Conservation (phyloP, 2,797 vertebrate genomes). For the Channallabes apus region DNA sequence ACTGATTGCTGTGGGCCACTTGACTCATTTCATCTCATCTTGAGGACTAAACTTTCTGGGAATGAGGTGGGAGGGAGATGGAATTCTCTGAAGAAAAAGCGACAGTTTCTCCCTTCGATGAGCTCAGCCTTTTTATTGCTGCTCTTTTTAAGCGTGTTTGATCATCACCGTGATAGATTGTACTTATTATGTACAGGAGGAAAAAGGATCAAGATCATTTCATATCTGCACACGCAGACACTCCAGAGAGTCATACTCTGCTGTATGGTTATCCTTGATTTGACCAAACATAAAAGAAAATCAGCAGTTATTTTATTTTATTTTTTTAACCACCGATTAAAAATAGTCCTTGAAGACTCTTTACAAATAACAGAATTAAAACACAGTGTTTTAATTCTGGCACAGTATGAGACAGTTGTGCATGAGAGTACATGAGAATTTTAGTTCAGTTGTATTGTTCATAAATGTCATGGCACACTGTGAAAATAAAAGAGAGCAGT, state of each 20-base stretch:
- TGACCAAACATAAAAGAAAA: neutral
- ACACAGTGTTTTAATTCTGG: neutral
- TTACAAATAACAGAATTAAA: neutral
- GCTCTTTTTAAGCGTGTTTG: constrained; percentile 44
- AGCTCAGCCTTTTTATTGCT: constrained; percentile 33
- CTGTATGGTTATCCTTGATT: neutral
- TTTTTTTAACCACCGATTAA: neutral
- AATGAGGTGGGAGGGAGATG: constrained; percentile 52
- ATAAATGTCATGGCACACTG: neutral
- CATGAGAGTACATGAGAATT: neutral
- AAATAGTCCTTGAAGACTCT: neutral
- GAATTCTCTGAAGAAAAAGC: constrained; percentile 52
- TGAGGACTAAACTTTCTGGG: constrained; percentile 62
- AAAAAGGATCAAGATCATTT: constrained; percentile 11
- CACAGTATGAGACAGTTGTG: constrained; percentile 2
- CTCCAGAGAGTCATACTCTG: constrained; percentile 5
- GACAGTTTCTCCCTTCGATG: constrained; percentile 41
- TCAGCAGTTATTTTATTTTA: neutral
- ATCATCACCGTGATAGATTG: constrained; percentile 24
- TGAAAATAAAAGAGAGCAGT: neutral
- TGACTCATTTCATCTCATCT: constrained; percentile 68
- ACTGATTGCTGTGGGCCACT: constrained; percentile 71
- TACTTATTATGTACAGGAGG: constrained; percentile 11
- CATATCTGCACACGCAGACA: constrained; percentile 18
- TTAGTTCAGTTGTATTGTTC: neutral